phyloP scores from a whole-genome alignment of 1,140 invertebrate species.

The Nilaparvata lugens region DNA sequence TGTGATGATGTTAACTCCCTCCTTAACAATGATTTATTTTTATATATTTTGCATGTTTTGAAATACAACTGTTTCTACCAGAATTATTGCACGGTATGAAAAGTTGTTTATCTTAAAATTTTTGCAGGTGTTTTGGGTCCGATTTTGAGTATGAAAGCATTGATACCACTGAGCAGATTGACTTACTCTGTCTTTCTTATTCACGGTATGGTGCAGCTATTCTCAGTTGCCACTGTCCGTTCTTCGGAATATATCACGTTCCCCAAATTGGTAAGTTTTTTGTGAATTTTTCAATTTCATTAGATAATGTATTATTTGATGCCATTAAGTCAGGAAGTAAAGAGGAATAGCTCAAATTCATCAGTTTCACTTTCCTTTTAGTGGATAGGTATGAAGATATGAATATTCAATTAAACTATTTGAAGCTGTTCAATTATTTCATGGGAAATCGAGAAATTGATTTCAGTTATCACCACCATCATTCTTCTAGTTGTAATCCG shows the following conservation, averaged over 20 bases:
- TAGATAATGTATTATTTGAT: background rate
- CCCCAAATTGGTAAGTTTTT: conserved; percentile 12
- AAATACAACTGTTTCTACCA: too few species aligned
- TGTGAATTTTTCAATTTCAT: background rate
- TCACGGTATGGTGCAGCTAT: conserved; percentile 14
- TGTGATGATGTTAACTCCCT: too few species aligned
- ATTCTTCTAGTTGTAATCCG: too few species aligned
- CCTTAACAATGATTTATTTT: too few species aligned
- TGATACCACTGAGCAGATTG: conserved; percentile 13
- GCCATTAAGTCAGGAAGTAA: background rate
- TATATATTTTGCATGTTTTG: too few species aligned
- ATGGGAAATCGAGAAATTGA: too few species aligned
- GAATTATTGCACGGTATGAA: too few species aligned
- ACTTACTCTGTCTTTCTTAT: conserved; percentile 14
- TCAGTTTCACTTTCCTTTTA: background rate
- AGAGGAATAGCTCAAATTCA: background rate
- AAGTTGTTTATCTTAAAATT: too few species aligned
- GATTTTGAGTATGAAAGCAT: conserved; percentile 1
- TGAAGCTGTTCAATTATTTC: too few species aligned
- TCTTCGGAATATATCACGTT: conserved; percentile 7
- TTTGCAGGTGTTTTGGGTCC: conserved; percentile 4
- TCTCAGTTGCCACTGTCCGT: conserved; percentile 3
- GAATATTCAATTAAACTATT: background rate
- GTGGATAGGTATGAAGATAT: background rate
- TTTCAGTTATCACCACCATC: too few species aligned